Evolutionary conservation across 2,113 vertebrate species (phyloP).

Genomic region (Rutilus rutilus): DNA sequence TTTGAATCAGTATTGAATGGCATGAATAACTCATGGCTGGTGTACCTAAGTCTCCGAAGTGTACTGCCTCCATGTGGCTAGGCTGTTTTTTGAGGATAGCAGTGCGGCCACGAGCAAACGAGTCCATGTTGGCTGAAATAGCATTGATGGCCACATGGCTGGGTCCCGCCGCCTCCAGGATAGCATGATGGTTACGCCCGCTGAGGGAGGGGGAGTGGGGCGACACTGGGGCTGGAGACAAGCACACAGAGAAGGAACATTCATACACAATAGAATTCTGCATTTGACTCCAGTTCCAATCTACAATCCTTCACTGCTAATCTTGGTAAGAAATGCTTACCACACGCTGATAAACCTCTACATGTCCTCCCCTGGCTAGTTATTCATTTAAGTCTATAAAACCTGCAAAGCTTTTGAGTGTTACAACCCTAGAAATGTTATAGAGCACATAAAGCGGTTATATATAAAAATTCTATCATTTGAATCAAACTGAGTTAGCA

Average conservation of each 20-base stretch:
- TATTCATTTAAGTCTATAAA: not conserved
- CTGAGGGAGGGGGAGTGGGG: constrained; percentile 85
- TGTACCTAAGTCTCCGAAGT: constrained; percentile 96
- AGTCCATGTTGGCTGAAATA: constrained; percentile 99
- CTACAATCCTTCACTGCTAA: not conserved
- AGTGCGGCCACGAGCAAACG: constrained; percentile 92
- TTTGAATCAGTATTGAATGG: not conserved
- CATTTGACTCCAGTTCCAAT: not conserved
- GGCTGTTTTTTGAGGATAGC: constrained; percentile 97
- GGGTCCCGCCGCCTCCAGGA: constrained; percentile 93
- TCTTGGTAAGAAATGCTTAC: not conserved
- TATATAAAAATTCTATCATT: too few species aligned
- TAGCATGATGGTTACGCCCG: constrained; percentile 89
- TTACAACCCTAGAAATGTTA: too few species aligned
- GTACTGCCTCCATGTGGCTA: constrained; percentile 95
- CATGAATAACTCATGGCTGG: not conserved
- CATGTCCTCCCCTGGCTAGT: not conserved
- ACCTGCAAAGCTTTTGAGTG: too few species aligned
- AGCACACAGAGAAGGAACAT: not conserved
- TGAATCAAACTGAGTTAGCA: too few species aligned
- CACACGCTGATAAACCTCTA: not conserved
- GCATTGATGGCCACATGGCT: constrained; percentile 97
- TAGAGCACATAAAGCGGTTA: too few species aligned
- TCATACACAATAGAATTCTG: not conserved
- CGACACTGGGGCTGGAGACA: constrained; percentile 69